Conservation (phyloP, 1,140 invertebrate genomes). For the Pentalonia nigronervosa region DNA sequence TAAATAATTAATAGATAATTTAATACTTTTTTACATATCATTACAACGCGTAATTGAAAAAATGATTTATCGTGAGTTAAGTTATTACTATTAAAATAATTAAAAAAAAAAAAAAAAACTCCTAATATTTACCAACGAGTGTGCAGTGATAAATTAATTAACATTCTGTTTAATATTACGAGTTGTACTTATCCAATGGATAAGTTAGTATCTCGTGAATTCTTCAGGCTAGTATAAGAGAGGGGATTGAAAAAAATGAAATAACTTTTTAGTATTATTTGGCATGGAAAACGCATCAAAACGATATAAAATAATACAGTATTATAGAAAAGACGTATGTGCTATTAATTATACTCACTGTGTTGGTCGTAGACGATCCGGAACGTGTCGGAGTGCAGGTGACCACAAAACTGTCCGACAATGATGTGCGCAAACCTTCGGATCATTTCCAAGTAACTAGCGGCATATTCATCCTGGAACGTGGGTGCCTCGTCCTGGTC, state of each 20-base stretch:
- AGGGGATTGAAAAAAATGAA: too few species aligned
- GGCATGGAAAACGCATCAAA: neutral
- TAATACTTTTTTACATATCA: neutral
- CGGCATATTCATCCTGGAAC: constrained; percentile 69
- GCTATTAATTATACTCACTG: constrained; percentile 65
- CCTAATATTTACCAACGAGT: too few species aligned
- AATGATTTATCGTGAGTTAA: neutral
- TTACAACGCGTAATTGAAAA: neutral
- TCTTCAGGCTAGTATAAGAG: too few species aligned
- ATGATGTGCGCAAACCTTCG: constrained; percentile 79
- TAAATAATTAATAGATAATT: neutral
- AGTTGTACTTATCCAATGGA: too few species aligned
- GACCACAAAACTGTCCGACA: constrained; percentile 90
- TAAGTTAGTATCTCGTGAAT: too few species aligned
- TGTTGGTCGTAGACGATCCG: constrained; percentile 80
- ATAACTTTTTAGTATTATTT: too few species aligned
- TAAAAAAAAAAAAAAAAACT: too few species aligned
- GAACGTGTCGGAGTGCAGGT: constrained; percentile 90
- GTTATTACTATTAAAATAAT: too few species aligned
- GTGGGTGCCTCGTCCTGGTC: constrained; percentile 70
- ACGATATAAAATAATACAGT: neutral
- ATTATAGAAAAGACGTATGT: too few species aligned
- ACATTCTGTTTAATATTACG: too few species aligned
- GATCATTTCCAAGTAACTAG: constrained; percentile 75
- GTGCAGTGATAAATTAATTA: too few species aligned